These are phyloP conservation scores for Pecten maximus DNA, from an alignment of 2,888 invertebrate species.

Conservation along the genomic window DNA sequence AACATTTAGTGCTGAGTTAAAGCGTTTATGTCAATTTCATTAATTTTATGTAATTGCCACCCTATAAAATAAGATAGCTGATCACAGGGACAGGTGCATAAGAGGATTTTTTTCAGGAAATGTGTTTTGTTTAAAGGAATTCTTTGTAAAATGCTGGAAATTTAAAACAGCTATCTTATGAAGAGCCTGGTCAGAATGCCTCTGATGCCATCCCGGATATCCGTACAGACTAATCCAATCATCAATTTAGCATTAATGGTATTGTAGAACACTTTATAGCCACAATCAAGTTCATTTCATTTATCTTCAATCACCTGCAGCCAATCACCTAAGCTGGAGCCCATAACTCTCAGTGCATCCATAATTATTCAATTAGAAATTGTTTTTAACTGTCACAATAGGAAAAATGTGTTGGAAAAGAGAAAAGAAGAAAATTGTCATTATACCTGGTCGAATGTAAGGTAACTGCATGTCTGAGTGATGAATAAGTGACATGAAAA, in stretches of 20 bases:
- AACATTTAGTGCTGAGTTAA: not conserved
- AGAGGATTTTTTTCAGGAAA: not conserved
- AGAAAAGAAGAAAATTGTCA: not conserved
- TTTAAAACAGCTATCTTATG: not conserved
- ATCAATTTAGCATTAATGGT: constrained; percentile 20
- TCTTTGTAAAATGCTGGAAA: not conserved
- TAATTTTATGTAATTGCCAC: not conserved
- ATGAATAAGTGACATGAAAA: not conserved
- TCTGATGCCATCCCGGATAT: not conserved
- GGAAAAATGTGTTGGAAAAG: not conserved
- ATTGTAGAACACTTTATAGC: constrained; percentile 20
- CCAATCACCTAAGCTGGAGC: not conserved
- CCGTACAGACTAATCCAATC: not conserved
- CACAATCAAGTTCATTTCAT: constrained; percentile 26
- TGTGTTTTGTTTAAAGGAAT: not conserved
- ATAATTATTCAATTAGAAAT: constrained; percentile 30
- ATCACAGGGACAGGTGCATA: constrained; percentile 1
- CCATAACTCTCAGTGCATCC: not conserved
- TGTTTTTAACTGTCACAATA: constrained; percentile 8
- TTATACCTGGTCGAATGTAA: not conserved
- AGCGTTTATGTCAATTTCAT: not conserved
- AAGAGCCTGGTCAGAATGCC: not conserved
- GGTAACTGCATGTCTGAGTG: not conserved
- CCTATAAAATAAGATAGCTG: not conserved
- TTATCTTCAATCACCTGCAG: constrained; percentile 27